Percentiles rank a stretch among this genome's conserved stretches.
These are phyloP conservation scores for Holothuria glaberrima DNA, from an alignment of 35 echinoderm and acorn worm genomes.

Conservation along the genomic window DNA sequence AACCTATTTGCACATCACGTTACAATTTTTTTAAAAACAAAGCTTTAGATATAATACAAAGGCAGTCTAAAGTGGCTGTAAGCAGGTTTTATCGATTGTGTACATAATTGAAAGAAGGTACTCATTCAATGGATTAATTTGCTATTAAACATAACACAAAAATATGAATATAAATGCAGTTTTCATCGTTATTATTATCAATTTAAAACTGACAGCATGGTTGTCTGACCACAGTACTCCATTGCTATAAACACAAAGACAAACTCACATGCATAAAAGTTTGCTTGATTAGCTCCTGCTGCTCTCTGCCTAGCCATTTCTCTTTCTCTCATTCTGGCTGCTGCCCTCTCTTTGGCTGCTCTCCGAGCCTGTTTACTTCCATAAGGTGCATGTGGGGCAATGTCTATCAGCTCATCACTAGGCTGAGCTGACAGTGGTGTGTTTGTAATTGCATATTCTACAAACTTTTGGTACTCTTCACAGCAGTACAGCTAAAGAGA, in stretches of 20 bases:
- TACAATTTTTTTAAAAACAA: no score
- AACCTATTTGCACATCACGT: no score
- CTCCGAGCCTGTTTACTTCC: conserved; percentile 96
- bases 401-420: conserved; percentile 89
- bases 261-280: conserved; percentile 98
- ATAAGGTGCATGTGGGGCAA: conserved; percentile 92
- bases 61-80: no score
- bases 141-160: no score
- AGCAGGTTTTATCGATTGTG: no score
- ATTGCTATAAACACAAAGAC: background rate
- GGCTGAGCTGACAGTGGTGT: conserved; percentile 57
- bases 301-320: conserved; percentile 91
- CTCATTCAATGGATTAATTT: no score
- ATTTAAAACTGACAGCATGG: conserved; percentile 3
- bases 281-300: conserved; percentile 92
- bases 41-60: no score
- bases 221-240: no score
- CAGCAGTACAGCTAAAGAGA: conserved; percentile 90
- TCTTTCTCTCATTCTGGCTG: conserved; percentile 77
- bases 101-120: no score
- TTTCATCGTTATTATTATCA: background rate
- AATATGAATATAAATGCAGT: background rate
- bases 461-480: conserved; percentile 86
- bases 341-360: conserved; percentile 94
- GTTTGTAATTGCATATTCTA: conserved; percentile 86